phyloP scores from a whole-genome alignment of 2,113 vertebrate genomes.

The Uropsilus gracilis region DNA sequence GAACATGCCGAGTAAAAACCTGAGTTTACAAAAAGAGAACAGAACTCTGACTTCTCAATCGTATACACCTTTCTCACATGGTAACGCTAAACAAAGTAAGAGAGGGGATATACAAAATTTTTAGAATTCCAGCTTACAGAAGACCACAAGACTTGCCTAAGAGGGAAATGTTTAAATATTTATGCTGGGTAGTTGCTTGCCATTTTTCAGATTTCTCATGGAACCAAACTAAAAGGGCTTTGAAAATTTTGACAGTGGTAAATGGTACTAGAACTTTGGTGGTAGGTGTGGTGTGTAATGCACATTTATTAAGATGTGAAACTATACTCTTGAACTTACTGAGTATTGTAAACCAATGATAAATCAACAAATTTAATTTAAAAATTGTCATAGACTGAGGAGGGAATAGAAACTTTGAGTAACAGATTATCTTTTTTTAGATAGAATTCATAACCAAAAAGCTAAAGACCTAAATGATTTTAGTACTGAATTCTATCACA shows the following conservation, averaged over 20 bases:
- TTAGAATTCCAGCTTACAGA: not conserved
- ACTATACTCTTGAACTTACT: no score
- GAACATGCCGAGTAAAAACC: not conserved
- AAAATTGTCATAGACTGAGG: not conserved
- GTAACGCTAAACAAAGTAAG: not conserved
- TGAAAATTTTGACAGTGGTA: not conserved
- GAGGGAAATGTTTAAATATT: not conserved
- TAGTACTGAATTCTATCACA: not conserved
- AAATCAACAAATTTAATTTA: not conserved
- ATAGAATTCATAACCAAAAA: not conserved
- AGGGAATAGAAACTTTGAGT: not conserved
- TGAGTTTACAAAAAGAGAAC: not conserved
- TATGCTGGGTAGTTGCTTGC: not conserved
- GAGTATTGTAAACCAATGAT: no score
- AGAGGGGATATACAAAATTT: not conserved
- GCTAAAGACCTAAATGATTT: not conserved
- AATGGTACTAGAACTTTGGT: no score
- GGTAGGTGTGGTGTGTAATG: no score
- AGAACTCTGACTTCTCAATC: not conserved
- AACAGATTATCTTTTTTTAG: not conserved
- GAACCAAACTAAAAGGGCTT: not conserved
- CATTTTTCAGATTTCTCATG: not conserved
- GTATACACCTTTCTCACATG: no score
- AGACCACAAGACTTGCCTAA: not conserved
- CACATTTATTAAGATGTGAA: no score